Evolutionary conservation across 92 coral and sea anemone genomes (phyloP).

Genomic region (Zoanthus sociatus): DNA sequence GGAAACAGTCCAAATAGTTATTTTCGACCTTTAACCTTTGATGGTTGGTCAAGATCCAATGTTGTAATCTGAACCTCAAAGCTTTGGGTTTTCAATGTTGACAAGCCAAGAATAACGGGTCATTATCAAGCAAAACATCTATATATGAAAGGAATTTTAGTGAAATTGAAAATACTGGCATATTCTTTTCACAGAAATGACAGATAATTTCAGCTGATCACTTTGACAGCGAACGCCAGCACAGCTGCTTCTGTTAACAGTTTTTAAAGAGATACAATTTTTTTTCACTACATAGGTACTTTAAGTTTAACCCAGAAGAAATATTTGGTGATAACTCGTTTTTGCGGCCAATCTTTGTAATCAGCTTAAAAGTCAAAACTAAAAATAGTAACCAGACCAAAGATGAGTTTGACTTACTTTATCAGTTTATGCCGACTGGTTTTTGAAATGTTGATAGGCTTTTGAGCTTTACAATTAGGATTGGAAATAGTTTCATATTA

Average conservation of each 20-base stretch:
- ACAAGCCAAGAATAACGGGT: background rate
- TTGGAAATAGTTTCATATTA: no score
- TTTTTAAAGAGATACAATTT: background rate
- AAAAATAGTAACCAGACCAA: no score
- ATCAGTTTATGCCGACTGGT: no score
- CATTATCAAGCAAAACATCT: background rate
- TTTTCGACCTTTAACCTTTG: slow-evolving; percentile 30
- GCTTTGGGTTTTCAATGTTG: background rate
- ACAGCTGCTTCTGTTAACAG: background rate
- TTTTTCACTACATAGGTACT: background rate
- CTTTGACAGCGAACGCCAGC: background rate
- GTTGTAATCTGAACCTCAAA: background rate
- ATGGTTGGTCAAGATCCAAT: background rate
- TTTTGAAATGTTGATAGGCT: no score
- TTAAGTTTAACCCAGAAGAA: no score
- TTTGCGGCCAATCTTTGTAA: background rate
- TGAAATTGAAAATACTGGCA: no score
- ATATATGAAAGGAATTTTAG: background rate
- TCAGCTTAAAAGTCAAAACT: no score
- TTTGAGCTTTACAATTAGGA: no score
- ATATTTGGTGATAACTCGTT: background rate
- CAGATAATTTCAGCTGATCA: background rate
- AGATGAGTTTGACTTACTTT: no score
- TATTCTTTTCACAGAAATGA: background rate
- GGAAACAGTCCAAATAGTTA: slow-evolving; percentile 3